Base-by-base conservation (phyloP, 2,888 invertebrate species). In the Agonopterix subpropinquella region DNA sequence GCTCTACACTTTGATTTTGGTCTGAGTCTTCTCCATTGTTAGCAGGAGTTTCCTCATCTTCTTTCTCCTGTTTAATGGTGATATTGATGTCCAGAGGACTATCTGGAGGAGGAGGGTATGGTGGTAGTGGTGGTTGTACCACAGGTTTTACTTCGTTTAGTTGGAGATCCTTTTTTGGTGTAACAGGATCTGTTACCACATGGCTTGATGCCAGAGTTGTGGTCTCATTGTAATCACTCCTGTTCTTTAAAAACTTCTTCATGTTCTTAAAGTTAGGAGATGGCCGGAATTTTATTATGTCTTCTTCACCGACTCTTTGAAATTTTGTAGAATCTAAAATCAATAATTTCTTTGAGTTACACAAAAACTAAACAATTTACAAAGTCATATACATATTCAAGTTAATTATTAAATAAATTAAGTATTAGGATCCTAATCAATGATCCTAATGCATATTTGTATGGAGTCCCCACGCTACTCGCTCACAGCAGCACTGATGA, bases 221-320 rank as follows among this genome's bases (percentile, higher is more conserved):
- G 7, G 45, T 35, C 36, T 50, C 50, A 36, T 15, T 44, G n/a
- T 48, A 47, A 41, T 51, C 47, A 13, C 45, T 44, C 5, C 49
- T 39, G 37, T 11, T 49, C 41, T 73, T 70, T 1, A 79, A 58
- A 53, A 76, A 79, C 44, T 84, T 83, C 56, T 73, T 80, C 82
- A 82, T 84, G 36, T 79, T 76, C 59, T 73, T 78, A 44, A 80
- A 78, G 53, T 80, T 79, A 15, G 74, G 75, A 0, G 77, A 80
- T 11, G 80, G 72, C 11, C 70, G 65, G 56, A 80, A 79, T 35
- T 71, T 72, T 41, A 79, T 67, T 8, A 56, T 56, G 36, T 75
- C 67, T 51, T 75, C 77, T 55, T 75, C 68, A 36, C 63, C 64
- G 36, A 61, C 55, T 58, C 58, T 59, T 49, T 55, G 55, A 45